Base-by-base conservation (phyloP, 2,888 invertebrate species). In the Eupithecia centaureata region DNA sequence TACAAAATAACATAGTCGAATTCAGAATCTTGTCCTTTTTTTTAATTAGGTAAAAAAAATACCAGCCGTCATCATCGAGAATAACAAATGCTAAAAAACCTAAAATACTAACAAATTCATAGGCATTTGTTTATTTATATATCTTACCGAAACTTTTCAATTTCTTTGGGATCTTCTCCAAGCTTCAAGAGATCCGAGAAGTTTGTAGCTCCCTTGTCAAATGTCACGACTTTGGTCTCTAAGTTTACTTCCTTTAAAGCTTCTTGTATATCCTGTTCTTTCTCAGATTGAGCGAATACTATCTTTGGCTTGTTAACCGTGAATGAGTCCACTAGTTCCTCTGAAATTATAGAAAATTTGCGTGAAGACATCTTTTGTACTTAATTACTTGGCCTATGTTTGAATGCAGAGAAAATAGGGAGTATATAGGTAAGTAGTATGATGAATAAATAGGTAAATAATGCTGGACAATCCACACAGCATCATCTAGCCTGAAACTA, bases 261-360 rank as follows among this genome's bases (percentile, higher is more conserved):
- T 25, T 81, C 58, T 61, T 85, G 81, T 0, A 87, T 73, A 3
- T 79, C 79, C 0, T 80, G 65, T 1, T 82, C 82, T 47, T 81
- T 84, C 28, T 83, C 81, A 67, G 81, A 81, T 72, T 84, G 84
- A 60, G 86, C 86, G 68, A 86, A 86, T 66, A 88, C 76, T 25
- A 56, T 3, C 30, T 56, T 56, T n/a, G 56, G 56, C 56, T n/a
- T 56, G 28, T 28, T 56, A 30, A 28, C n/a, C 56, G 30, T 18
- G 8, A 56, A 56, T n/a, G 28, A n/a, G 15, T 15, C 56, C n/a
- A 10, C 7, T n/a, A 56, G 13, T 56, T 56, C 56, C n/a, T 30
- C 56, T 56, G 30, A n/a, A 56, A 56, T 10, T 4, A 25, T 38
- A 2, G 13, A 28, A 0, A 12, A 51, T 13, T 52, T 47, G 10